Evolutionary conservation across 92 coral and sea anemone species (phyloP), one percentile per base, ranked within the genome.

Genomic region (Desmophyllum pertusum): DNA sequence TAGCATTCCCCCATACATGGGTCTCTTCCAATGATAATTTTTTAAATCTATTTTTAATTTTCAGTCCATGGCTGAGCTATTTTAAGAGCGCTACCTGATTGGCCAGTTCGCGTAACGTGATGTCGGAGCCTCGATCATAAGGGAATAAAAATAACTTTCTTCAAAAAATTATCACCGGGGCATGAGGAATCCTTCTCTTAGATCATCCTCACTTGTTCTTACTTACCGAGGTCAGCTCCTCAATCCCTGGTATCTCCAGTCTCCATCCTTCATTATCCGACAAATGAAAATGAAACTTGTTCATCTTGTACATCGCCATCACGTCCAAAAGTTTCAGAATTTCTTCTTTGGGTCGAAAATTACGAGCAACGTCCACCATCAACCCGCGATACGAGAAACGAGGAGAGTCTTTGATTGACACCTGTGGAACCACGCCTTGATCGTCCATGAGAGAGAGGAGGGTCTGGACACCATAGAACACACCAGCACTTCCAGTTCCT

Each of bases 201-300:
- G n/a, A n/a, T n/a, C n/a, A n/a, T n/a, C n/a, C 29, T 21, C 5
- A 35, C 40, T 6, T 33, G 14, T 35, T 51, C 23, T 38, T 48
- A 11, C 87, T 43, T 81, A 92, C 95, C 85, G 76, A 70, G 31
- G 95, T 94, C n/a, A 94, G 84, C 53, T 92, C 98, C 42, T 87
- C 81, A 37, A 94, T 66, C 37, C 95, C 98, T 46, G 98, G 95
- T 7, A 94, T 94, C 79, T 94, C 95, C 19, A 94, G 81, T 48
- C 98, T 80, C 98, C 98, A 94, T 5, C 92, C 98, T 64, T 94
- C 98, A 42, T 94, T 94, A 80, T 94, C 98, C 31, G 95, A 72
- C 43, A 95, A 86, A 76, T 92, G 98, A 51, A 94, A 86, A 64
- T 94, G 95, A 39, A 94, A 71, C 55, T 93, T 94, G 89, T 93